Conservation (phyloP, 2,113 vertebrate species). For the Delphinus delphis region DNA sequence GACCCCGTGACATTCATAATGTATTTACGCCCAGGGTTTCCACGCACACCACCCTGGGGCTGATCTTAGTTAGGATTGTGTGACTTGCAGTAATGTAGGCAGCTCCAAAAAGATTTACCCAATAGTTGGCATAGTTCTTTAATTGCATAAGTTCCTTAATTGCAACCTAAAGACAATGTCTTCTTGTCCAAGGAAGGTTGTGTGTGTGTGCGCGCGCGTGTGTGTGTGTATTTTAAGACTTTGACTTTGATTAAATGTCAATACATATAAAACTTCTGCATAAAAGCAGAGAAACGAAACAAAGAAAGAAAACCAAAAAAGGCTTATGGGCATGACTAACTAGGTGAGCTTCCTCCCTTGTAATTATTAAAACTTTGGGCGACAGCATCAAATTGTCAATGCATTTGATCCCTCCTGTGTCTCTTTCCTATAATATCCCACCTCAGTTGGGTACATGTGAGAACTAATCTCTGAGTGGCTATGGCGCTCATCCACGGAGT, state of each 20-base stretch:
- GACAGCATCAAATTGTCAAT: not conserved
- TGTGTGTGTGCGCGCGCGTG: not conserved
- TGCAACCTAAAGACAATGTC: not conserved
- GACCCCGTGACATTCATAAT: slow-evolving; percentile 32
- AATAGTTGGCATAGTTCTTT: slow-evolving; percentile 34
- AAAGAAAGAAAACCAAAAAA: not conserved
- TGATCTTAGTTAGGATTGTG: not conserved
- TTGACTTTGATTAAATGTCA: slow-evolving; percentile 15
- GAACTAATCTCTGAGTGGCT: not conserved
- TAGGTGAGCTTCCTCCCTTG: not conserved
- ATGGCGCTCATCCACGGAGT: no score
- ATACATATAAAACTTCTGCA: not conserved
- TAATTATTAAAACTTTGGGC: not conserved
- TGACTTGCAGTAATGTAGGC: not conserved
- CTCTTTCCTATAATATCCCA: not conserved
- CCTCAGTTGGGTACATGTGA: not conserved
- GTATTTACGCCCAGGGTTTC: slow-evolving; percentile 12
- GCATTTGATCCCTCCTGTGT: not conserved
- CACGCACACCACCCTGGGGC: not conserved
- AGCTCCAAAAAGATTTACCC: not conserved
- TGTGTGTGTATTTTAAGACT: not conserved
- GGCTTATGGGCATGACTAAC: not conserved
- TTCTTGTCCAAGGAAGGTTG: not conserved
- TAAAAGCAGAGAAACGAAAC: not conserved
- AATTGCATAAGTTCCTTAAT: slow-evolving; percentile 9